Percentiles rank a stretch among this genome's conserved stretches.
Evolutionary conservation across 1,140 invertebrate species (phyloP).

Genomic region (Listronotus bonariensis): DNA sequence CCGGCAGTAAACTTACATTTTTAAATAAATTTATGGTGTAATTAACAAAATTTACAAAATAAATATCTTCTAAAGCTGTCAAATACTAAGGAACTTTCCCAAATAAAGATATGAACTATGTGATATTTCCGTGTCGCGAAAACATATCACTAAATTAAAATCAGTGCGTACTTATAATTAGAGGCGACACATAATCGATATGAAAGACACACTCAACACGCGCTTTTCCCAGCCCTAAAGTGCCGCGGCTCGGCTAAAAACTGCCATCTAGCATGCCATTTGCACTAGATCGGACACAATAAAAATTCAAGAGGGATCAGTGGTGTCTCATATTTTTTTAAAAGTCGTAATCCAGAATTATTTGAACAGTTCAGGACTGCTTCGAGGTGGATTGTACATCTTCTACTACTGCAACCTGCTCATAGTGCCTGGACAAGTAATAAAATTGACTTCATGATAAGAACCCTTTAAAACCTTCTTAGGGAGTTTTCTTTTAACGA

Average conservation of each 20-base stretch:
- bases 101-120: slow-evolving; percentile 17
- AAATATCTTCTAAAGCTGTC: too few species aligned
- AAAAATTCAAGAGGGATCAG: slow-evolving; percentile 28
- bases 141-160: slow-evolving; percentile 33
- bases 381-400: too few species aligned
- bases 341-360: background rate
- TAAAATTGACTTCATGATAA: too few species aligned
- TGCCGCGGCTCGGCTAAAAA: slow-evolving; percentile 25
- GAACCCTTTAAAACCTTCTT: too few species aligned
- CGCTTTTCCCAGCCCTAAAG: slow-evolving; percentile 31
- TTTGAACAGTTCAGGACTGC: too few species aligned
- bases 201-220: slow-evolving; percentile 41
- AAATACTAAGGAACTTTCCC: background rate
- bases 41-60: too few species aligned
- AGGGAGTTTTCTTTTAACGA: too few species aligned
- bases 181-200: slow-evolving; percentile 37
- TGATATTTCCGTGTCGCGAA: slow-evolving; percentile 23
- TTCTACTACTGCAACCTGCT: too few species aligned
- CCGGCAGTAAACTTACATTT: too few species aligned
- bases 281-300: slow-evolving; percentile 26
- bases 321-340: slow-evolving; percentile 8
- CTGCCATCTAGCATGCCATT: slow-evolving; percentile 44
- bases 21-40: too few species aligned
- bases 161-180: slow-evolving; percentile 38
- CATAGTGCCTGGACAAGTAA: too few species aligned